Evolutionary conservation across 2,113 vertebrate genomes (phyloP).

Genomic region (Oreochromis niloticus): DNA sequence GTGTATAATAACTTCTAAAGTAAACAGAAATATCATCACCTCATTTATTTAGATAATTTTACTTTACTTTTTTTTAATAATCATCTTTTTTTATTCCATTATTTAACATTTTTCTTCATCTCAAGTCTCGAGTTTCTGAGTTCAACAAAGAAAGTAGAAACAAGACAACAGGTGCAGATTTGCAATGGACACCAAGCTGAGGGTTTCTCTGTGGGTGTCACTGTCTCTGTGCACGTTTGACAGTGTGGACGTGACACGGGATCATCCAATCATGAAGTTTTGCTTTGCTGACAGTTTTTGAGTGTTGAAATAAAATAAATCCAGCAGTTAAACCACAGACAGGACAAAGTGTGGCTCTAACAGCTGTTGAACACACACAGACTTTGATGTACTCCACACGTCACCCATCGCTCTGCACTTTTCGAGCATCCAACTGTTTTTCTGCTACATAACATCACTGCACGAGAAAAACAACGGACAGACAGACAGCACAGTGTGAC

Average conservation of each 20-base stretch:
- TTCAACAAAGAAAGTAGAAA: constrained; percentile 68
- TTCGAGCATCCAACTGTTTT: no score
- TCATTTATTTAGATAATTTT: constrained; percentile 69
- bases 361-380: no score
- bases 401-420: no score
- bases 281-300: background rate
- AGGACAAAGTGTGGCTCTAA: background rate
- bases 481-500: no score
- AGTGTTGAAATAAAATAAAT: background rate
- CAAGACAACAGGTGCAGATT: constrained; percentile 73
- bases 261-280: background rate
- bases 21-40: constrained; percentile 78
- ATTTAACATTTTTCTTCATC: constrained; percentile 67
- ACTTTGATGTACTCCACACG: no score
- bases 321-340: background rate
- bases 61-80: constrained; percentile 55
- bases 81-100: constrained; percentile 59
- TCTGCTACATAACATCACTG: no score
- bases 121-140: constrained; percentile 64
- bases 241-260: background rate
- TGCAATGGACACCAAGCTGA: constrained; percentile 1
- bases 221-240: background rate
- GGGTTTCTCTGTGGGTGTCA: background rate
- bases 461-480: no score
- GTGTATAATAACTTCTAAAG: constrained; percentile 78